Percentiles rank a stretch among this genome's conserved stretches.
These are phyloP conservation scores for Gymnothorax javanicus DNA, from an alignment of 2,797 vertebrate species.

Conservation along the genomic window DNA sequence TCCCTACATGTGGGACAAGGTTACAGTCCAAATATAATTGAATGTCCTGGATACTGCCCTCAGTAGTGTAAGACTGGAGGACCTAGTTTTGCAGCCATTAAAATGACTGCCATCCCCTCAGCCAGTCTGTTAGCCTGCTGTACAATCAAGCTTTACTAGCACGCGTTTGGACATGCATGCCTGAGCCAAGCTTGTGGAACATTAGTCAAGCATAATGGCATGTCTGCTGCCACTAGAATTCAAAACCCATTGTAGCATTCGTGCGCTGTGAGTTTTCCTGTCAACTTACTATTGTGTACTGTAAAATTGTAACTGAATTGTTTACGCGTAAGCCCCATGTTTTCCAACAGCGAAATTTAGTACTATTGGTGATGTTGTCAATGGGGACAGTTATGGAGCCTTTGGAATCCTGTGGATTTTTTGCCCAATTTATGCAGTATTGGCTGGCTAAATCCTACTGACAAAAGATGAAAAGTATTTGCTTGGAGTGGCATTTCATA, in stretches of 20 bases:
- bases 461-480: too few relatives aligned
- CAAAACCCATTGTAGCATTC: slow-evolving; percentile 10
- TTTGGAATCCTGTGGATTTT: neutral
- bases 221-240: neutral
- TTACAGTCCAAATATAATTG: neutral
- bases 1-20: neutral
- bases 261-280: neutral
- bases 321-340: neutral
- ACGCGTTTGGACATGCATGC: neutral
- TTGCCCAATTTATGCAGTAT: neutral
- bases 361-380: neutral
- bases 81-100: neutral
- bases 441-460: neutral
- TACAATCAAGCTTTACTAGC: neutral
- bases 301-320: neutral
- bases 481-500: neutral
- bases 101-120: neutral
- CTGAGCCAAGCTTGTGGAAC: slow-evolving; percentile 18
- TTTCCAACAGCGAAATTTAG: neutral
- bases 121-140: neutral
- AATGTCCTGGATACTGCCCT: neutral
- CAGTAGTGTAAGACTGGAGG: neutral
- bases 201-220: slow-evolving; percentile 8
- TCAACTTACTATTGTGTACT: neutral
- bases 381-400: neutral